Evolutionary conservation across 2,797 vertebrate species (phyloP).

Genomic region (Takifugu ocellatus): DNA sequence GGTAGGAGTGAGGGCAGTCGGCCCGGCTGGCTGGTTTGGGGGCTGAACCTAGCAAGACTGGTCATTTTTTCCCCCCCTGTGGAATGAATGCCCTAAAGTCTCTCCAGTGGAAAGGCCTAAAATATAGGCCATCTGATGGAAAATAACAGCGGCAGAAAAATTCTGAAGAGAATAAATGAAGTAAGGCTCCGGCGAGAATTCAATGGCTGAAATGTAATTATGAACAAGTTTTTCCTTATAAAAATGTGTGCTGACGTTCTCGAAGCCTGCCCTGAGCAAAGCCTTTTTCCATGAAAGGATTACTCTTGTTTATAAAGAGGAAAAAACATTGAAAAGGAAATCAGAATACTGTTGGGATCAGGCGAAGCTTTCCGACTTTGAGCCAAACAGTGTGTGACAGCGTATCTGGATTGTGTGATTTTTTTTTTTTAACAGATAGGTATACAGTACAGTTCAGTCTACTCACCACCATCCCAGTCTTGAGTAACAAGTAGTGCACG

Average conservation of each 20-base stretch:
- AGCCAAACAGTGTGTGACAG: not conserved
- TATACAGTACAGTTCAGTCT: conserved; percentile 1
- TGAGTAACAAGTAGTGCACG: conserved; percentile 92
- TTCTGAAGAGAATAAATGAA: conserved; percentile 14
- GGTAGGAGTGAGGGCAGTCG: conserved; percentile 34
- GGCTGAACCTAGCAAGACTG: conserved; percentile 29
- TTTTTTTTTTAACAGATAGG: not conserved
- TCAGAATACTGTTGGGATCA: conserved; percentile 23
- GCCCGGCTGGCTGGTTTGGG: conserved; percentile 22
- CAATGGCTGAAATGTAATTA: conserved; percentile 2
- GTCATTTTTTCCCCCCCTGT: conserved; percentile 4
- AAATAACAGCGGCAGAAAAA: conserved; percentile 20
- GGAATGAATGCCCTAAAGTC: conserved; percentile 31
- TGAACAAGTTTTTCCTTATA: not conserved
- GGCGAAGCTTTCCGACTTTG: conserved; percentile 8
- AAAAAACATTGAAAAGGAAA: conserved; percentile 28
- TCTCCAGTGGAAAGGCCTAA: conserved; percentile 12
- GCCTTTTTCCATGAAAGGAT: conserved; percentile 2
- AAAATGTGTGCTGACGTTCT: conserved; percentile 12
- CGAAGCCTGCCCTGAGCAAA: conserved; percentile 11
- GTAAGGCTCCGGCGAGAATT: not conserved
- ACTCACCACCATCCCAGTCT: conserved; percentile 92
- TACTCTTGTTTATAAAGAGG: too few species aligned
- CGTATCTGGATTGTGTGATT: conserved; percentile 1
- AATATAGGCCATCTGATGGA: conserved; percentile 37